These are phyloP conservation scores for Agrypnus murinus DNA, from an alignment of 2,888 invertebrate species.

Conservation along the genomic window DNA sequence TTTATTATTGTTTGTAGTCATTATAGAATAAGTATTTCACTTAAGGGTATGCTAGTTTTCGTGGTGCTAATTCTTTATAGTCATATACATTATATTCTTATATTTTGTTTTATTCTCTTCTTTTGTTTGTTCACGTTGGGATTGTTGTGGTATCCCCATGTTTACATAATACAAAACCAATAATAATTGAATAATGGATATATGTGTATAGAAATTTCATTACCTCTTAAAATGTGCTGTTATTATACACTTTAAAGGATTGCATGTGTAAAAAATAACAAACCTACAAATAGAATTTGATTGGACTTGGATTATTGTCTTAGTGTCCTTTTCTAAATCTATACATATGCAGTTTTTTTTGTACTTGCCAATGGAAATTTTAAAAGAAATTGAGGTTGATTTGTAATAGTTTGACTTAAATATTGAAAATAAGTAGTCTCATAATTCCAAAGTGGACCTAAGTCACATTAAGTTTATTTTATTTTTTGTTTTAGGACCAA, in stretches of 20 bases:
- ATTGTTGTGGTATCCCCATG: no score
- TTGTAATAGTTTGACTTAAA: background rate
- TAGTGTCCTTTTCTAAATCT: no score
- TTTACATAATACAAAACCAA: no score
- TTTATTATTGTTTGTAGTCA: constrained; percentile 36
- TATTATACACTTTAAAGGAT: no score
- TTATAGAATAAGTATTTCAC: constrained; percentile 32
- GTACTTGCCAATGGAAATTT: background rate
- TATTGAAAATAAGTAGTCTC: constrained; percentile 48
- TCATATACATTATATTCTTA: background rate
- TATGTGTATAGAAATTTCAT: no score
- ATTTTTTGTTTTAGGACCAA: constrained; percentile 17
- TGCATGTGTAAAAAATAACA: no score
- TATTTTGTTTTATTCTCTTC: background rate
- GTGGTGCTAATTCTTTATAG: constrained; percentile 45
- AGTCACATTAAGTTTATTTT: constrained; percentile 54
- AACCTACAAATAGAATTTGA: no score
- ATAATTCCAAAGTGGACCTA: constrained; percentile 62
- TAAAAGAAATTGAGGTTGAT: background rate
- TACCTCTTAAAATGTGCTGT: no score
- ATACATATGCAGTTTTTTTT: no score
- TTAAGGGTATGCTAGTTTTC: constrained; percentile 44
- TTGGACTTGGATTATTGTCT: no score
- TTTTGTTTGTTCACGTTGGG: background rate
- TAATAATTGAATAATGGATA: no score